Evolutionary conservation across 2,888 invertebrate genomes (phyloP).

Genomic region (Cecidostiba fungosa): DNA sequence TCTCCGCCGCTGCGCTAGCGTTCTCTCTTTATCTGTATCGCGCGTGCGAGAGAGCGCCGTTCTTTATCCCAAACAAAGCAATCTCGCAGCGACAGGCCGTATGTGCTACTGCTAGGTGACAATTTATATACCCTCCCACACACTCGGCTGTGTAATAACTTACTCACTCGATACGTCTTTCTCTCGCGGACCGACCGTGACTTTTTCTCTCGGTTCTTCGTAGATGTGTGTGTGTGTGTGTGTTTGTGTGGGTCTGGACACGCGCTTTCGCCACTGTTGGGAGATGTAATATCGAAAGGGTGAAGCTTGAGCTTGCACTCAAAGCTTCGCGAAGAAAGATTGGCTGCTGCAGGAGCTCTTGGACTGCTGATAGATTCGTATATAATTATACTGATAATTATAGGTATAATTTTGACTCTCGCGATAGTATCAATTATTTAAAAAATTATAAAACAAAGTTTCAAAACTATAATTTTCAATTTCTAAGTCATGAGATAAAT

Average conservation of each 20-base stretch:
- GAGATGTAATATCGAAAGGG: slow-evolving; percentile 32
- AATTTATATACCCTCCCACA: slow-evolving; percentile 77
- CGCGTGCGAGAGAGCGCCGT: slow-evolving; percentile 59
- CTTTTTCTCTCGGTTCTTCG: neutral
- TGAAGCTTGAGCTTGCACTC: neutral
- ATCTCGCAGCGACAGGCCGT: slow-evolving; percentile 72
- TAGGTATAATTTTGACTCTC: no score
- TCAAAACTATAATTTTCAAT: no score
- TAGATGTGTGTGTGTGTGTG: neutral
- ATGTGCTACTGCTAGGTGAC: slow-evolving; percentile 76
- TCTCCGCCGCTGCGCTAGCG: slow-evolving; percentile 15
- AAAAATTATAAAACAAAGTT: no score
- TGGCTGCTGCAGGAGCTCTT: neutral
- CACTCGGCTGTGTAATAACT: slow-evolving; percentile 71
- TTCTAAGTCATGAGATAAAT: no score
- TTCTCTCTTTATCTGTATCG: slow-evolving; percentile 29
- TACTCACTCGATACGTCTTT: slow-evolving; percentile 78
- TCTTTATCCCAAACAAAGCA: slow-evolving; percentile 78
- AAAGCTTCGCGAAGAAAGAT: neutral
- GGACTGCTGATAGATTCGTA: neutral
- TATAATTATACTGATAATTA: no score
- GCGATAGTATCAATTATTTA: no score
- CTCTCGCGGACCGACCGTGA: slow-evolving; percentile 67
- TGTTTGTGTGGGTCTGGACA: neutral
- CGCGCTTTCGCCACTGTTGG: neutral